Percentiles rank a stretch among this genome's conserved stretches.
Evolutionary conservation across 2,888 invertebrate species (phyloP).

Genomic region (Thymelicus acteon): DNA sequence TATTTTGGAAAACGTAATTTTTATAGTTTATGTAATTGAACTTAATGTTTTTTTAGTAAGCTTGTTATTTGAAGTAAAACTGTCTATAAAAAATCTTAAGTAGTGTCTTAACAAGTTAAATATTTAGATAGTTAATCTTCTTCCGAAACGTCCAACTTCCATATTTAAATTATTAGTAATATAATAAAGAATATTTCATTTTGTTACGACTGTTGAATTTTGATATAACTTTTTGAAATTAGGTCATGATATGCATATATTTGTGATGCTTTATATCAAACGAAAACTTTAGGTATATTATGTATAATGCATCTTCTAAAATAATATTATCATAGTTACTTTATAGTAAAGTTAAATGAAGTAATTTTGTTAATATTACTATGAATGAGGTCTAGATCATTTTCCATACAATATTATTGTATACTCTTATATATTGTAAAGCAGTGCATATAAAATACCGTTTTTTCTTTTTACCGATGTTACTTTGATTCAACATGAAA

Average conservation of each 20-base stretch:
- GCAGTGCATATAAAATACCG: not conserved
- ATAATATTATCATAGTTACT: not conserved
- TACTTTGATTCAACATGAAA: not conserved
- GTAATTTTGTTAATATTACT: too few species aligned
- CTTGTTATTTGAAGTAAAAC: not conserved
- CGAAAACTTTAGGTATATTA: not conserved
- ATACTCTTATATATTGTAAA: not conserved
- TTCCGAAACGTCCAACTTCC: slow-evolving; percentile 29
- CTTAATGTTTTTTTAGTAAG: slow-evolving; percentile 1
- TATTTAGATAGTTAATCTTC: slow-evolving; percentile 18
- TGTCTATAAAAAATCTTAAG: not conserved
- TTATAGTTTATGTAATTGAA: not conserved
- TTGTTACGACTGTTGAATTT: slow-evolving; percentile 24
- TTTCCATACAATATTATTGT: too few species aligned
- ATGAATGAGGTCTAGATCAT: too few species aligned
- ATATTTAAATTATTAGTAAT: slow-evolving; percentile 12
- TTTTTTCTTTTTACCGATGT: too few species aligned
- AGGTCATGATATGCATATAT: not conserved
- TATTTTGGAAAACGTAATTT: not conserved
- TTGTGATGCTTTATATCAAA: slow-evolving; percentile 8
- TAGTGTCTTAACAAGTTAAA: not conserved
- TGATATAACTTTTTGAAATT: slow-evolving; percentile 23
- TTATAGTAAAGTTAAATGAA: not conserved
- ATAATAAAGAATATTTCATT: slow-evolving; percentile 22
- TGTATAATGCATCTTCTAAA: not conserved